Evolutionary conservation across 2,888 invertebrate species (phyloP).

Genomic region (Himalopsyche anomala): DNA sequence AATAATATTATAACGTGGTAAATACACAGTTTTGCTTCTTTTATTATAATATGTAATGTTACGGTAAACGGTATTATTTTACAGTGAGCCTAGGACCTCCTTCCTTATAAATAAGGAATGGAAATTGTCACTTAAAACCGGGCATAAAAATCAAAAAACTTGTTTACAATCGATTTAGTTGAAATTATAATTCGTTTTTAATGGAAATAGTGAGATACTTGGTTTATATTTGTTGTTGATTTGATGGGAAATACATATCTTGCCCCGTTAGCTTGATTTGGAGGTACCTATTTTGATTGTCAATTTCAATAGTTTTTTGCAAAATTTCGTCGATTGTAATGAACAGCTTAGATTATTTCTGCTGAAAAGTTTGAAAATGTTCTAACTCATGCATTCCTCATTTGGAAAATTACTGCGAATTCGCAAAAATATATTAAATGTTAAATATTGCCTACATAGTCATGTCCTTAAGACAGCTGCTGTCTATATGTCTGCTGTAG

Average conservation of each 20-base stretch:
- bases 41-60: not conserved
- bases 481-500: not conserved
- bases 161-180: conserved; percentile 61
- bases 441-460: not conserved
- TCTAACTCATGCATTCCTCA: no score
- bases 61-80: not conserved
- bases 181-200: not conserved
- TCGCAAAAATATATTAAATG: not conserved
- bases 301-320: not conserved
- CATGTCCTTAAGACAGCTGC: not conserved
- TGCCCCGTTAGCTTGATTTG: not conserved
- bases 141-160: conserved; percentile 53
- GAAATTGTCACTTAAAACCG: conserved; percentile 51
- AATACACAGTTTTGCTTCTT: conserved; percentile 16
- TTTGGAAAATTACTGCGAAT: no score
- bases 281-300: conserved; percentile 9
- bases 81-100: not conserved
- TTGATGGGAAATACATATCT: not conserved
- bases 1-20: conserved; percentile 39
- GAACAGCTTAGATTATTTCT: no score
- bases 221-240: not conserved
- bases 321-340: not conserved
- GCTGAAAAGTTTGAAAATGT: no score
- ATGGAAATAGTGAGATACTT: not conserved
- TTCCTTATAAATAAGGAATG: not conserved